phyloP scores from a whole-genome alignment of 2,888 invertebrate genomes.

The Campoletis raptor region DNA sequence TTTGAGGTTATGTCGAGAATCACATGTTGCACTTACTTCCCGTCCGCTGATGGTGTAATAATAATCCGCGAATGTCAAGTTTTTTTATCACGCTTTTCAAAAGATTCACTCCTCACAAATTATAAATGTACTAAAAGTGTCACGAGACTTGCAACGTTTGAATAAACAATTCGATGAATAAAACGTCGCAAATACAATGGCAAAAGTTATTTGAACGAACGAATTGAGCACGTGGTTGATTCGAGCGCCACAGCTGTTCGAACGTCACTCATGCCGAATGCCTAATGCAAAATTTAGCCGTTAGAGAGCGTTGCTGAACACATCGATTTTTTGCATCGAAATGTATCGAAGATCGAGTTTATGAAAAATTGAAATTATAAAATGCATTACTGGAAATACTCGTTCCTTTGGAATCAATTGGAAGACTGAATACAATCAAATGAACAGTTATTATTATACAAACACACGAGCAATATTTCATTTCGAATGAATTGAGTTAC shows the following conservation, averaged over 20 bases:
- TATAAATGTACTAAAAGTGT: not conserved
- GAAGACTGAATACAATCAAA: not conserved
- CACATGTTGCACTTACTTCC: constrained; percentile 7
- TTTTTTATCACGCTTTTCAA: not conserved
- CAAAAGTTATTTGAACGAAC: not conserved
- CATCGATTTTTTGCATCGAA: not conserved
- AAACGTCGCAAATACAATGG: not conserved
- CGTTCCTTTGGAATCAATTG: not conserved
- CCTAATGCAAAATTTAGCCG: not conserved
- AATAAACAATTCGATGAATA: not conserved
- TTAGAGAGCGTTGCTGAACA: not conserved
- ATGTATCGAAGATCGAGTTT: constrained; percentile 2
- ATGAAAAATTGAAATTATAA: not conserved
- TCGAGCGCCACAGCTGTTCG: constrained; percentile 18
- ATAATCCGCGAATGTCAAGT: not conserved
- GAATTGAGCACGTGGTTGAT: constrained; percentile 12
- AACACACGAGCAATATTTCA: not conserved
- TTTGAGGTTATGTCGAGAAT: constrained; percentile 54
- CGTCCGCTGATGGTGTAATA: not conserved
- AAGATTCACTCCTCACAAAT: not conserved
- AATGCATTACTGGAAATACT: not conserved
- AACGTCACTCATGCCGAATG: not conserved
- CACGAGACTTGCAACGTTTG: not conserved
- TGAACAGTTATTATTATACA: not conserved
- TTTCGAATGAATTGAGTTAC: not conserved